Evolutionary conservation across 2,888 invertebrate species (phyloP).

Genomic region (Liopterus haemorrhoidalis): DNA sequence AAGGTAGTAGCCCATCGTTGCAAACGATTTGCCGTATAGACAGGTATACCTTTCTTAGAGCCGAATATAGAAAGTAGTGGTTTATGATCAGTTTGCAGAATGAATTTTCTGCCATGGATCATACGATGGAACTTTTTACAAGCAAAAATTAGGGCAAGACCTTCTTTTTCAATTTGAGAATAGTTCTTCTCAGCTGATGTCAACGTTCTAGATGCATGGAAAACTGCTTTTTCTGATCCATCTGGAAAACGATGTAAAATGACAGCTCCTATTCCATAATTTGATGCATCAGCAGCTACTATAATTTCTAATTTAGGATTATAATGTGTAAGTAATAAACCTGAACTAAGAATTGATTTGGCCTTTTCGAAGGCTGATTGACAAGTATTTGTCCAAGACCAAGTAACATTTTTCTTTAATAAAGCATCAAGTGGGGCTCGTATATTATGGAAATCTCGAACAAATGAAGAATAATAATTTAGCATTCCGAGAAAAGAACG

Average conservation of each 20-base stretch:
- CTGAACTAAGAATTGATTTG: background rate
- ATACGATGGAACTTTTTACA: conserved; percentile 37
- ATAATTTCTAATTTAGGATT: background rate
- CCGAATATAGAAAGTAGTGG: conserved; percentile 37
- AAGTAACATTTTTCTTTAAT: background rate
- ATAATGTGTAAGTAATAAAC: background rate
- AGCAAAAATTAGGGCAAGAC: conserved; percentile 35
- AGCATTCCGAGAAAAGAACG: background rate
- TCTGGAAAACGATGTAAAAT: background rate
- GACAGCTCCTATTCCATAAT: background rate
- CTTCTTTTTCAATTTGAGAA: conserved; percentile 40
- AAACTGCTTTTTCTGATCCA: background rate
- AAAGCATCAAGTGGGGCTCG: background rate
- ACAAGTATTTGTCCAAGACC: background rate
- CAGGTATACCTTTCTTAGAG: conserved; percentile 33
- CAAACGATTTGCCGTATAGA: conserved; percentile 27
- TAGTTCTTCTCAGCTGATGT: conserved; percentile 37
- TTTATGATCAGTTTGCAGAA: conserved; percentile 37
- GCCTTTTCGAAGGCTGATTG: background rate
- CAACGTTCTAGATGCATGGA: conserved; percentile 35
- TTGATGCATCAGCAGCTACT: background rate
- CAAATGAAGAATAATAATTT: background rate
- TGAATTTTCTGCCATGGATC: conserved; percentile 37
- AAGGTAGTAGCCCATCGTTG: conserved; percentile 31
- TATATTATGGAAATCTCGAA: background rate